These are phyloP conservation scores for Sebastes variabilis DNA, from an alignment of 2,797 vertebrate species.

Conservation along the genomic window DNA sequence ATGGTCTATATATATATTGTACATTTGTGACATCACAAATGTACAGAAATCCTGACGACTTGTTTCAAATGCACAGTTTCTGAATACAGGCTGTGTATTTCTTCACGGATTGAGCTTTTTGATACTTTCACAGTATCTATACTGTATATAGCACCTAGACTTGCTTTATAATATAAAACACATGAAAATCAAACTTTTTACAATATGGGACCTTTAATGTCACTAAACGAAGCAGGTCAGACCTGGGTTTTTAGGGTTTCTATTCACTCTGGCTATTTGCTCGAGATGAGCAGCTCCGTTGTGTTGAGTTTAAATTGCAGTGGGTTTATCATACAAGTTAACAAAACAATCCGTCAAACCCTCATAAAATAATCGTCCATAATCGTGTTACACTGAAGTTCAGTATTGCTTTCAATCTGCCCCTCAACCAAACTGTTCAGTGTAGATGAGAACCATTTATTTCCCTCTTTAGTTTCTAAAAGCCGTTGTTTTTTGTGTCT, in stretches of 20 bases:
- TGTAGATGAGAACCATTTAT: conserved; percentile 29
- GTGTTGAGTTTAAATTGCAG: not conserved
- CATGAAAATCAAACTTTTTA: too few species aligned
- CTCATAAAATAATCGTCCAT: too few species aligned
- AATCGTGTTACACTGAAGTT: not conserved
- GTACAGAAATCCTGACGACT: too few species aligned
- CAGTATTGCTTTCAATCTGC: not conserved
- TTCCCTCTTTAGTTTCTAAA: conserved; percentile 63
- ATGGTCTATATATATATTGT: too few species aligned
- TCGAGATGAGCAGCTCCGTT: not conserved
- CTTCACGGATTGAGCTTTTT: too few species aligned
- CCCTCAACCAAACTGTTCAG: conserved; percentile 6
- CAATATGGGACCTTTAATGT: too few species aligned
- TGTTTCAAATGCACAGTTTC: too few species aligned
- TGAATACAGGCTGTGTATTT: too few species aligned
- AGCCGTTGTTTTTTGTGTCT: conserved; percentile 71
- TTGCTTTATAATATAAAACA: too few species aligned
- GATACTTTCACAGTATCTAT: too few species aligned
- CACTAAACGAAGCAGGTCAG: not conserved
- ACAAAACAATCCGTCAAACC: not conserved
- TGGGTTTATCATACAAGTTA: not conserved
- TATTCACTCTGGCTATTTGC: not conserved
- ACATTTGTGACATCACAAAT: too few species aligned
- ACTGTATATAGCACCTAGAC: too few species aligned
- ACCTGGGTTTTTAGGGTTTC: not conserved